Evolutionary conservation across 2,797 vertebrate species (phyloP).

Genomic region (Pteropus rufus): DNA sequence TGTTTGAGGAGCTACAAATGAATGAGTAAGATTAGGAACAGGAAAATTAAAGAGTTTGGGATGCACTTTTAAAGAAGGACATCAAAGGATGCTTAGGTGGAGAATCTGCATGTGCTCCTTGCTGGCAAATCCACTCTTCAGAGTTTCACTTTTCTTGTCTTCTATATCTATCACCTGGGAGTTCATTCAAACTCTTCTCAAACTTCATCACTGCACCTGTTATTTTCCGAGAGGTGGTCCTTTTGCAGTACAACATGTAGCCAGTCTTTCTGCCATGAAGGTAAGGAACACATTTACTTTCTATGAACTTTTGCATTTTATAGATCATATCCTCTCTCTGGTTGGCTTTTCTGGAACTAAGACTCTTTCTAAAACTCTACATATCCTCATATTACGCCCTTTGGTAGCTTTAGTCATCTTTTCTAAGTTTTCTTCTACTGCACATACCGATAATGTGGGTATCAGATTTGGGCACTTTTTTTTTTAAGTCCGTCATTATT

Average conservation of each 20-base stretch:
- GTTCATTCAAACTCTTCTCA: not conserved
- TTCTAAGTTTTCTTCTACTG: not conserved
- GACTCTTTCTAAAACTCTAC: not conserved
- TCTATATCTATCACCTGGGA: not conserved
- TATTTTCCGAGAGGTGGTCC: not conserved
- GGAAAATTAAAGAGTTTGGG: not conserved
- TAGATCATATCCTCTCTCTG: not conserved
- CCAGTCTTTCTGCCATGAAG: not conserved
- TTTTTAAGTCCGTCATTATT: not conserved
- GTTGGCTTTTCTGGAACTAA: not conserved
- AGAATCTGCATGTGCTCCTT: accelerated
- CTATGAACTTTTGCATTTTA: not conserved
- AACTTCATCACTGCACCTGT: not conserved
- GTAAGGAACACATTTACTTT: not conserved
- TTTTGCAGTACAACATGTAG: not conserved
- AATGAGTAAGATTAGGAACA: not conserved
- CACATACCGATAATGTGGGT: not conserved
- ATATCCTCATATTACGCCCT: not conserved
- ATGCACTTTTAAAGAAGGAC: not conserved
- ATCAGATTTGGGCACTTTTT: not conserved
- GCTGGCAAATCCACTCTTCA: not conserved
- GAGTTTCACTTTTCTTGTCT: not conserved
- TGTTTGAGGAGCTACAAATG: not conserved
- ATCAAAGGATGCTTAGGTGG: not conserved
- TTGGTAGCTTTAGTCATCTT: not conserved